Percentiles rank a stretch among this genome's conserved stretches.
phyloP scores from a whole-genome alignment of 2,113 vertebrate genomes.

The Propithecus coquereli region DNA sequence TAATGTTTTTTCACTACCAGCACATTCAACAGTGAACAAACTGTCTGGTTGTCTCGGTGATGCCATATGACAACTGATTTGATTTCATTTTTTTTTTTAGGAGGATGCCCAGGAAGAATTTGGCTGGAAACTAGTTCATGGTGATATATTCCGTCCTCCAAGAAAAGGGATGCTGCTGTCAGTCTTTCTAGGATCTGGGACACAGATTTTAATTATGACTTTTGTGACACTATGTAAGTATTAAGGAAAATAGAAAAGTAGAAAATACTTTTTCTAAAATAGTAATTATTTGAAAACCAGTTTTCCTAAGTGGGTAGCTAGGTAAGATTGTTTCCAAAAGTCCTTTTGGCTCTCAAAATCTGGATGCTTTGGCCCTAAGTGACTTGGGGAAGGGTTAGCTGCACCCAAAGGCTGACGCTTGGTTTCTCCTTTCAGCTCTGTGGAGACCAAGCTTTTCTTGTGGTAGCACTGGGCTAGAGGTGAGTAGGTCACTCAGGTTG shows the following conservation, averaged over 20 bases:
- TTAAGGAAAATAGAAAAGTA: not conserved
- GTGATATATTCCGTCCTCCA: conserved; percentile 90
- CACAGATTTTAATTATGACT: conserved; percentile 99
- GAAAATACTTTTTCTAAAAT: conserved; percentile 20
- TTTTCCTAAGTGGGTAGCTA: conserved; percentile 13
- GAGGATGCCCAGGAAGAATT: conserved; percentile 96
- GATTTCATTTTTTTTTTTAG: conserved; percentile 82
- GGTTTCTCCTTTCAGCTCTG: not conserved
- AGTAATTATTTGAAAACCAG: conserved; percentile 24
- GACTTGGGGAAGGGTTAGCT: not conserved
- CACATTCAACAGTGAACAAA: not conserved
- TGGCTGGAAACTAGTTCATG: conserved; percentile 90
- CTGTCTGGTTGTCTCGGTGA: not conserved
- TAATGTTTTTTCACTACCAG: not conserved
- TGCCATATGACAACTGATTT: not conserved
- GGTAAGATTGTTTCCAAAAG: not conserved
- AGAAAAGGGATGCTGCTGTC: conserved; percentile 96
- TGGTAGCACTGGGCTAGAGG: not conserved
- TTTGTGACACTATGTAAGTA: conserved; percentile 98
- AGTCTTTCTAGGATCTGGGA: conserved; percentile 96
- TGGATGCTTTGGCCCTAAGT: not conserved
- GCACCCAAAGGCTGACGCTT: not conserved
- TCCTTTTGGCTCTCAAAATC: not conserved
- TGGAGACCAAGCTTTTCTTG: not conserved
- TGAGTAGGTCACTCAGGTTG: not conserved